Percentiles rank a stretch among this genome's conserved stretches.
Evolutionary conservation across 2,888 invertebrate species (phyloP).

Genomic region (Hermodice carunculata): DNA sequence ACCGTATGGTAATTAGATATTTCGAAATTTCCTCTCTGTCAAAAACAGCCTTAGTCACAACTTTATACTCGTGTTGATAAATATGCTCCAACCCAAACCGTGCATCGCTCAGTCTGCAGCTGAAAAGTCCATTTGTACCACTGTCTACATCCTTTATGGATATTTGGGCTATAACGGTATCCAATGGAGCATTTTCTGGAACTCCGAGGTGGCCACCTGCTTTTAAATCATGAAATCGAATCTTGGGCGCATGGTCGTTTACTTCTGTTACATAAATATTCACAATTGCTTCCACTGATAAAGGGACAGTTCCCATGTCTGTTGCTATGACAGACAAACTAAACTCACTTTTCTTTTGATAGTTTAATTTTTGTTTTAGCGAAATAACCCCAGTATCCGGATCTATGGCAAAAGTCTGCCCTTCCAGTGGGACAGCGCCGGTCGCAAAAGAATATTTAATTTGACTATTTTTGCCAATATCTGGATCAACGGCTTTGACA

Average conservation of each 20-base stretch:
- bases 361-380: slow-evolving; percentile 12
- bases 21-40: not conserved
- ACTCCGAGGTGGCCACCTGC: slow-evolving; percentile 3
- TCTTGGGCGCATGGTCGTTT: slow-evolving; percentile 22
- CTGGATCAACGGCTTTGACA: slow-evolving; percentile 20
- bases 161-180: slow-evolving; percentile 15
- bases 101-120: slow-evolving; percentile 46
- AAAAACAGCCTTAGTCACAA: not conserved
- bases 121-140: slow-evolving; percentile 50
- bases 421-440: not conserved
- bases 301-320: slow-evolving; percentile 9
- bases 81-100: slow-evolving; percentile 52
- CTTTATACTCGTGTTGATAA: not conserved
- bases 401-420: slow-evolving; percentile 7
- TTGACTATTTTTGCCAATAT: slow-evolving; percentile 18
- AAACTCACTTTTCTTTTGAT: slow-evolving; percentile 9
- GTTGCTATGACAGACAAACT: slow-evolving; percentile 14
- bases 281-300: slow-evolving; percentile 14
- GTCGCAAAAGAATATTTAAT: slow-evolving; percentile 12
- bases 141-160: slow-evolving; percentile 23
- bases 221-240: slow-evolving; percentile 2
- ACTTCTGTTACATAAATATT: slow-evolving; percentile 11
- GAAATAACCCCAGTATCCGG: slow-evolving; percentile 3
- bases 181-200: slow-evolving; percentile 11
- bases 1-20: not conserved